Percentiles rank a stretch among this genome's conserved stretches.
Evolutionary conservation across 92 coral and sea anemone species (phyloP).

Genomic region (Palythoa caribaeorum): DNA sequence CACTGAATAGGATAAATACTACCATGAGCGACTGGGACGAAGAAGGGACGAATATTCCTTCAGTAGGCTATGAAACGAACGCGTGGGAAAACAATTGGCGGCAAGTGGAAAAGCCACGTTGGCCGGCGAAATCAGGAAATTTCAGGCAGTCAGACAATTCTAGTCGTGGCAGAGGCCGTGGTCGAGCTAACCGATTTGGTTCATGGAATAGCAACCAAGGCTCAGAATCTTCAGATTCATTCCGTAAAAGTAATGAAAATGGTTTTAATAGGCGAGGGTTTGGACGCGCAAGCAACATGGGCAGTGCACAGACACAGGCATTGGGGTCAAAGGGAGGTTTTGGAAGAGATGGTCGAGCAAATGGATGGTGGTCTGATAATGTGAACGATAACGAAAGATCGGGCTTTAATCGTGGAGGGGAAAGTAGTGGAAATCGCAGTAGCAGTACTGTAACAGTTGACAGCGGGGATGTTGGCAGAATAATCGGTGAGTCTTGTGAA

Average conservation of each 20-base stretch:
- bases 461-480: slow-evolving; percentile 20
- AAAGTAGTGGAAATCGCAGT: not conserved
- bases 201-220: slow-evolving; percentile 25
- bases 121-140: slow-evolving; percentile 30
- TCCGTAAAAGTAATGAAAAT: slow-evolving; percentile 11
- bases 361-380: slow-evolving; percentile 43
- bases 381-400: not conserved
- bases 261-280: slow-evolving; percentile 9
- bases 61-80: not conserved
- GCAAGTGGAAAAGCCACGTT: slow-evolving; percentile 8
- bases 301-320: not conserved
- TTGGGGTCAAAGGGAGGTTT: slow-evolving; percentile 3
- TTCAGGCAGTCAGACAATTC: slow-evolving; percentile 13
- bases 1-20: not conserved
- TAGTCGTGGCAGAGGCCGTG: slow-evolving; percentile 40
- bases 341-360: slow-evolving; percentile 3
- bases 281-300: not conserved
- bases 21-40: slow-evolving; percentile 46
- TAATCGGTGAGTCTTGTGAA: slow-evolving; percentile 4
- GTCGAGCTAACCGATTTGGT: slow-evolving; percentile 41
- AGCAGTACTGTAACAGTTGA: slow-evolving; percentile 3
- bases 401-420: slow-evolving; percentile 10
- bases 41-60: slow-evolving; percentile 15
- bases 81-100: slow-evolving; percentile 38
- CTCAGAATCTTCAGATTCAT: not conserved